These are phyloP conservation scores for Aethina tumida DNA, from an alignment of 1,140 invertebrate genomes.

Conservation along the genomic window DNA sequence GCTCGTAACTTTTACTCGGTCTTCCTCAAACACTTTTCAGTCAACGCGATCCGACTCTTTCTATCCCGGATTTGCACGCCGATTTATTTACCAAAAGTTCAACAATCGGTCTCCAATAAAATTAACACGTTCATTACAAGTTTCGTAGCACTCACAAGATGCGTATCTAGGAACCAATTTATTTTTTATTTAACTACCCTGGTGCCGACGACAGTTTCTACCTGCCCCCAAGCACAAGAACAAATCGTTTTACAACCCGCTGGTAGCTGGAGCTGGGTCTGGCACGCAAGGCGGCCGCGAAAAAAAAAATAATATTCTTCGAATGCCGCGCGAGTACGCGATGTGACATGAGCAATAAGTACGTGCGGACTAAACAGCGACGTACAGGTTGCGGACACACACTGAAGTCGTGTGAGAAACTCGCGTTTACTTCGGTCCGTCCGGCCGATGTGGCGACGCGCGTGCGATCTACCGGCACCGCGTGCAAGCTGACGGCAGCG, in stretches of 20 bases:
- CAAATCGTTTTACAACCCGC: too few relatives aligned
- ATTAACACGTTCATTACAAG: neutral
- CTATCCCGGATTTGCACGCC: neutral
- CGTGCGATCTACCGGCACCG: slow-evolving; percentile 36
- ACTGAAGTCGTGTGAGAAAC: slow-evolving; percentile 28
- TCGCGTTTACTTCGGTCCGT: slow-evolving; percentile 22
- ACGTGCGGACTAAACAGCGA: slow-evolving; percentile 25
- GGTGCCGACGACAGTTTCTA: too few relatives aligned
- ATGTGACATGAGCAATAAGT: slow-evolving; percentile 22
- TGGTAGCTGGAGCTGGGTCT: too few relatives aligned
- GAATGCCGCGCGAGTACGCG: slow-evolving; percentile 21
- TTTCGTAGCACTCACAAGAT: too few relatives aligned
- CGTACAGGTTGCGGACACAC: slow-evolving; percentile 31
- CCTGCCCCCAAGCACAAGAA: too few relatives aligned
- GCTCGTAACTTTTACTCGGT: slow-evolving; percentile 24
- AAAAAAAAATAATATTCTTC: too few relatives aligned
- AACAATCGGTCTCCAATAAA: neutral
- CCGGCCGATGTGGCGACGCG: slow-evolving; percentile 32
- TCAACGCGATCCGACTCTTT: neutral
- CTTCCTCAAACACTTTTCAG: slow-evolving; percentile 4
- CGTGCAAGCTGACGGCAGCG: slow-evolving; percentile 18
- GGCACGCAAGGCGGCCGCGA: too few relatives aligned
- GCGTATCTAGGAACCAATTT: too few relatives aligned
- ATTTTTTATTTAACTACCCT: too few relatives aligned
- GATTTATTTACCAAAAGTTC: slow-evolving; percentile 1